These are phyloP conservation scores for Apteryx mantelli DNA, from an alignment of 2,113 vertebrate species.

Conservation along the genomic window DNA sequence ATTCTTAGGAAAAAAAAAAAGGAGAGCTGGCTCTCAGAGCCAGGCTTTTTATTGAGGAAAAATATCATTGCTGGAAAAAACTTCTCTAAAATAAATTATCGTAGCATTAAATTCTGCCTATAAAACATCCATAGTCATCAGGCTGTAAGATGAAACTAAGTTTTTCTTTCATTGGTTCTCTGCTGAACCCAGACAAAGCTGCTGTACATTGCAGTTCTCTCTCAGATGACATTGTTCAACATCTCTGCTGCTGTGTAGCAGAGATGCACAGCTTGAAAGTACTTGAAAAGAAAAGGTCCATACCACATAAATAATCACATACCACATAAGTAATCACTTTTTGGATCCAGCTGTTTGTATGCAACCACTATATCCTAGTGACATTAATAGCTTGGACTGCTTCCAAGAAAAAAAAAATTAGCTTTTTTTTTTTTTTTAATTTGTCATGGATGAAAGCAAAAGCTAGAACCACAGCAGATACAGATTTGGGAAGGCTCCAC, in stretches of 20 bases:
- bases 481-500: background rate
- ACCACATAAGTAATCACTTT: background rate
- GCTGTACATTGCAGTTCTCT: background rate
- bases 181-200: background rate
- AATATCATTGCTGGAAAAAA: background rate
- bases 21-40: background rate
- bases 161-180: background rate
- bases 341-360: constrained; percentile 10
- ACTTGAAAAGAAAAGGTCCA: background rate
- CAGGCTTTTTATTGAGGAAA: background rate
- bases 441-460: background rate
- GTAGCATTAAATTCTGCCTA: background rate
- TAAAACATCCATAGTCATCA: background rate
- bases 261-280: background rate
- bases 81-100: background rate
- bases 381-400: background rate
- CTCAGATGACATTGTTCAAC: background rate
- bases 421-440: background rate
- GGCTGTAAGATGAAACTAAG: background rate
- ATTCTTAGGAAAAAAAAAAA: background rate
- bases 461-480: background rate
- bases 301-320: background rate
- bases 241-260: background rate
- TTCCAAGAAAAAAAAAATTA: background rate
- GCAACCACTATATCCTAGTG: background rate